phyloP scores from a whole-genome alignment of 1,140 invertebrate genomes.

The Brachionus plicatilis region DNA sequence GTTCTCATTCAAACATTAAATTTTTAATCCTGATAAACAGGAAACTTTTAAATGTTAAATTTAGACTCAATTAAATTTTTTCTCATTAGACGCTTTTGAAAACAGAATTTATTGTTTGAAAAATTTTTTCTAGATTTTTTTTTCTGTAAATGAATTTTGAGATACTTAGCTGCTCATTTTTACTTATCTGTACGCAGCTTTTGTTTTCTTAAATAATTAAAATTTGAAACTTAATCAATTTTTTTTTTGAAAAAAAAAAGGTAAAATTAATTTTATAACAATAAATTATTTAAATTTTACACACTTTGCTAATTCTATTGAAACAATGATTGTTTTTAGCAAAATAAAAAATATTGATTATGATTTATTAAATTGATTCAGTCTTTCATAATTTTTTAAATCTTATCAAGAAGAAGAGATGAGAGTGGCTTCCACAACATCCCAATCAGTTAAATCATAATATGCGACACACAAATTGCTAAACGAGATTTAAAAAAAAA shows the following conservation, averaged over 20 bases:
- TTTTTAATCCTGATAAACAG: constrained; percentile 22
- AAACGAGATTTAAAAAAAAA: not conserved
- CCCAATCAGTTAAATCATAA: not conserved
- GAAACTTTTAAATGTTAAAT: not conserved
- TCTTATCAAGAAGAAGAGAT: not conserved
- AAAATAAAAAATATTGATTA: not conserved
- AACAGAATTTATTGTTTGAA: not conserved
- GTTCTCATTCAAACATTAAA: not conserved
- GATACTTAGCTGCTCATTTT: not conserved
- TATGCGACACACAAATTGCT: not conserved
- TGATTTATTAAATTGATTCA: not conserved
- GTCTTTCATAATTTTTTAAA: not conserved
- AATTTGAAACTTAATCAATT: not conserved
- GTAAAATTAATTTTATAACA: not conserved
- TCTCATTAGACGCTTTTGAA: not conserved
- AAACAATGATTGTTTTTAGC: not conserved
- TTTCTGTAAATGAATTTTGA: not conserved
- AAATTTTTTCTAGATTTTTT: not conserved
- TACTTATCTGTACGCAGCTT: not conserved
- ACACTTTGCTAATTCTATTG: too few species aligned
- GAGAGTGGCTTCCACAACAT: not conserved
- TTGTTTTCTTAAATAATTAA: not conserved
- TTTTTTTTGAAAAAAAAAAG: not conserved
- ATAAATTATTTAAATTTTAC: too few species aligned
- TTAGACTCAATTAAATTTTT: not conserved